Evolutionary conservation across 2,797 vertebrate genomes (phyloP).

Genomic region (Choloepus didactylus): DNA sequence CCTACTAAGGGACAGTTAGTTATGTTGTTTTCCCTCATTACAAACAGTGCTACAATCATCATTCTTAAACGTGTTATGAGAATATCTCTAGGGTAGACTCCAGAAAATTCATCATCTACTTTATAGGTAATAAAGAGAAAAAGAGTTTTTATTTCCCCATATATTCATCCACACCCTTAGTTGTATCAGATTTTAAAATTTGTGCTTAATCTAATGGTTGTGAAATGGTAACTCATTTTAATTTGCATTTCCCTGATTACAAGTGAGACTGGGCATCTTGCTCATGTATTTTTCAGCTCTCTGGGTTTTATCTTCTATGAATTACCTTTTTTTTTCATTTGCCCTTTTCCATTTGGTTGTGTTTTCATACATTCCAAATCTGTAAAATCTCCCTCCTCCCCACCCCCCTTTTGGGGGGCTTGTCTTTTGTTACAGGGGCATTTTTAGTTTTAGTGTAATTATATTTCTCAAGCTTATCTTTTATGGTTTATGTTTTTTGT

Average conservation of each 20-base stretch:
- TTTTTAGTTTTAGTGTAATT: constrained; percentile 48
- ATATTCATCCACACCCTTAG: neutral
- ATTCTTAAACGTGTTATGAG: constrained; percentile 18
- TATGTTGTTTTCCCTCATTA: constrained; percentile 8
- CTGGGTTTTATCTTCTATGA: constrained; percentile 16
- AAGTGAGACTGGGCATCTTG: neutral
- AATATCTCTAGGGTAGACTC: constrained; percentile 12
- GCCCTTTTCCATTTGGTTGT: constrained; percentile 25
- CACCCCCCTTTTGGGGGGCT: neutral
- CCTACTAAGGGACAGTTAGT: neutral
- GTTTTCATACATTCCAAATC: constrained; percentile 35
- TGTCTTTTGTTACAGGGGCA: neutral
- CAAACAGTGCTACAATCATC: constrained; percentile 17
- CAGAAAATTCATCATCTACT: constrained; percentile 25
- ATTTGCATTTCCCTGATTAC: constrained; percentile 36
- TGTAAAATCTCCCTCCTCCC: neutral
- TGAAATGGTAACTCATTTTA: constrained; percentile 14
- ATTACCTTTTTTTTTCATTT: constrained; percentile 6
- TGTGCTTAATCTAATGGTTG: neutral
- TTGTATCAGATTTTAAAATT: constrained; percentile 7
- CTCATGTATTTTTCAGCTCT: neutral
- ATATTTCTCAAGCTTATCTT: constrained; percentile 28
- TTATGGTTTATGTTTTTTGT: neutral
- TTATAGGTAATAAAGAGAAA: neutral
- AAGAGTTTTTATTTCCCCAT: neutral